Evolutionary conservation across 2,797 vertebrate genomes (phyloP).

Genomic region (Sebastes ruberrimus): DNA sequence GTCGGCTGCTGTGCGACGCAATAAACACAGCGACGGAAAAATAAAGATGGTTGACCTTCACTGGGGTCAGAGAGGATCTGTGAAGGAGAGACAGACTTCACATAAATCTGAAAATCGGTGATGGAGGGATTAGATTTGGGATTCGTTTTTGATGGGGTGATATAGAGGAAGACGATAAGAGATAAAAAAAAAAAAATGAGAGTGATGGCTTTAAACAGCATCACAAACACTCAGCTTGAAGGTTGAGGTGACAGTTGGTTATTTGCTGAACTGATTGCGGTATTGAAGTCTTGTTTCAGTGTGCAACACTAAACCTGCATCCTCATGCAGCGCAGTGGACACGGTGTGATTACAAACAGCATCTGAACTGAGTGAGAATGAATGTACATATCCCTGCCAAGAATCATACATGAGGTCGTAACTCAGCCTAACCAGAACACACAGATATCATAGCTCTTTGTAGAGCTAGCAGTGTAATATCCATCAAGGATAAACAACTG

Average conservation of each 20-base stretch:
- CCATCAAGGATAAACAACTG: too few relatives aligned
- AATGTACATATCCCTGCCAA: not conserved
- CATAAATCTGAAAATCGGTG: not conserved
- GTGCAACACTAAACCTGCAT: not conserved
- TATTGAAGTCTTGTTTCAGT: not conserved
- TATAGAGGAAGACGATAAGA: not conserved
- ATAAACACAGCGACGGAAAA: not conserved
- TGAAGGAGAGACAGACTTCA: not conserved
- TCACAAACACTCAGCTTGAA: not conserved
- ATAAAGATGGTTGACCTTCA: constrained; percentile 31
- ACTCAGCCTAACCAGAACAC: not conserved
- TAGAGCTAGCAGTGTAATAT: too few relatives aligned
- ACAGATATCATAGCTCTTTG: not conserved
- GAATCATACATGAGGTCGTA: not conserved
- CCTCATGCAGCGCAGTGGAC: not conserved
- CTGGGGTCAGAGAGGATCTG: not conserved
- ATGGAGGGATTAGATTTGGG: not conserved
- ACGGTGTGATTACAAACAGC: not conserved
- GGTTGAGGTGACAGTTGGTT: not conserved
- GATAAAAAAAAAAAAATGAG: not conserved
- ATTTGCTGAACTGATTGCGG: not conserved
- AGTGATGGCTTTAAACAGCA: not conserved
- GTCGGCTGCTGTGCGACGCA: constrained; percentile 16
- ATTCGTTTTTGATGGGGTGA: constrained; percentile 3
- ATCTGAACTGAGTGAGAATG: not conserved